A percentile compares a stretch with the other conserved stretches of the same genome.
phyloP scores from a whole-genome alignment of 1,140 invertebrate species.

The Mizuhopecten yessoensis region DNA sequence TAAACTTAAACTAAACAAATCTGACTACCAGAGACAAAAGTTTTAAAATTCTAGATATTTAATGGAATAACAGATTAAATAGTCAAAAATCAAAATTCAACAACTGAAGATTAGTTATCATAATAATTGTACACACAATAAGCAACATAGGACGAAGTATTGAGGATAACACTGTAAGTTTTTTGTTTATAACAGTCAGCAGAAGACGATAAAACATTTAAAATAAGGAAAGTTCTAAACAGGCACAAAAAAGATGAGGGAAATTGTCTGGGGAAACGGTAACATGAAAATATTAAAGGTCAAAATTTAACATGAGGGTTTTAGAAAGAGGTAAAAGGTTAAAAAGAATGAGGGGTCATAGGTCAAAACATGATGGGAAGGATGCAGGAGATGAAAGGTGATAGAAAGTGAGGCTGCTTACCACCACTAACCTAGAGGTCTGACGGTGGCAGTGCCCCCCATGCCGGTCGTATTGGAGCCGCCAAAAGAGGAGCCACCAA shows the following conservation, averaged over 20 bases:
- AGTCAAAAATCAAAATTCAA: background rate
- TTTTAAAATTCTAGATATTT: background rate
- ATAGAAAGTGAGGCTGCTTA: slow-evolving; percentile 49
- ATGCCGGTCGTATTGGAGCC: background rate
- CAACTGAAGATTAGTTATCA: too few relatives aligned
- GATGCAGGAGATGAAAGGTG: background rate
- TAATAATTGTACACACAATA: background rate
- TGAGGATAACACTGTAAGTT: too few relatives aligned
- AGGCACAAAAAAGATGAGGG: too few relatives aligned
- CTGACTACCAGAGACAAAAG: too few relatives aligned
- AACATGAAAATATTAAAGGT: background rate
- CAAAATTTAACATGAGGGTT: background rate
- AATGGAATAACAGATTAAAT: background rate
- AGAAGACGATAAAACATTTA: too few relatives aligned
- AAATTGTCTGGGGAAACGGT: background rate
- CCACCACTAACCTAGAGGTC: slow-evolving; percentile 77
- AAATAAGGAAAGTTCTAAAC: too few relatives aligned
- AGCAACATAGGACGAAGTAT: too few relatives aligned
- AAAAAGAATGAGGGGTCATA: background rate
- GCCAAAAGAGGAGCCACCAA: slow-evolving; percentile 45
- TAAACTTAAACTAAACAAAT: too few relatives aligned
- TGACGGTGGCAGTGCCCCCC: slow-evolving; percentile 64
- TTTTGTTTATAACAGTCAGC: too few relatives aligned
- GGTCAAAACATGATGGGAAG: background rate
- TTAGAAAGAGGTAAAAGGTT: background rate